Conservation (phyloP, 2,113 vertebrate genomes). For the Cyrtonyx montezumae region DNA sequence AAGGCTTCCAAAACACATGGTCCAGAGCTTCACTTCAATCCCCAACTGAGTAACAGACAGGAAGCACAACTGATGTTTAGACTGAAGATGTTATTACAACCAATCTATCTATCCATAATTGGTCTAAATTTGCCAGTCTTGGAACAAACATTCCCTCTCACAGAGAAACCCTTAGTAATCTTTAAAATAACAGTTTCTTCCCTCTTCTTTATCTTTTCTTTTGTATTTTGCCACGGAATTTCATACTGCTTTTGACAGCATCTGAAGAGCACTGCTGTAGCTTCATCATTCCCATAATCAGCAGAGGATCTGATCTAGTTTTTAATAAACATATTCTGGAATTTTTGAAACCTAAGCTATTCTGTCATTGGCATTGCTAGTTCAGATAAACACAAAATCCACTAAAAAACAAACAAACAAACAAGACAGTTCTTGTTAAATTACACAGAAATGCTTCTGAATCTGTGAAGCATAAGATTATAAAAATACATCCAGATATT, state of each 20-base stretch:
- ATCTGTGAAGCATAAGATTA: neutral
- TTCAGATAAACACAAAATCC: neutral
- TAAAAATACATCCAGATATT: neutral
- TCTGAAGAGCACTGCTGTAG: neutral
- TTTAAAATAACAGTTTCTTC: neutral
- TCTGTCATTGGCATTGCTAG: neutral
- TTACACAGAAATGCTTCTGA: neutral
- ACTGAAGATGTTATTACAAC: neutral
- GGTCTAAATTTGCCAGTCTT: neutral
- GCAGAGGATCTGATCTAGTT: neutral
- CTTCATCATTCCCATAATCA: neutral
- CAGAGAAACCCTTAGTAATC: neutral
- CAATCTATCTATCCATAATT: neutral
- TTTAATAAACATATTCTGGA: neutral
- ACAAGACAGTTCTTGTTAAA: neutral
- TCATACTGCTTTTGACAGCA: neutral
- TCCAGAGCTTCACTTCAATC: neutral
- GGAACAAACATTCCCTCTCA: neutral
- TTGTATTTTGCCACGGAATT: neutral
- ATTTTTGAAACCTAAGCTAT: neutral
- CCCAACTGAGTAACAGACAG: neutral
- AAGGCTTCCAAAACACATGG: neutral
- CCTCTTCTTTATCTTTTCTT: neutral
- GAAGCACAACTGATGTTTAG: neutral
- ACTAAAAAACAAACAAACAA: fast-evolving